A percentile compares a stretch with the other conserved stretches of the same genome.
Evolutionary conservation across 1,140 invertebrate species (phyloP).

Genomic region (Drosophila kepulauana): DNA sequence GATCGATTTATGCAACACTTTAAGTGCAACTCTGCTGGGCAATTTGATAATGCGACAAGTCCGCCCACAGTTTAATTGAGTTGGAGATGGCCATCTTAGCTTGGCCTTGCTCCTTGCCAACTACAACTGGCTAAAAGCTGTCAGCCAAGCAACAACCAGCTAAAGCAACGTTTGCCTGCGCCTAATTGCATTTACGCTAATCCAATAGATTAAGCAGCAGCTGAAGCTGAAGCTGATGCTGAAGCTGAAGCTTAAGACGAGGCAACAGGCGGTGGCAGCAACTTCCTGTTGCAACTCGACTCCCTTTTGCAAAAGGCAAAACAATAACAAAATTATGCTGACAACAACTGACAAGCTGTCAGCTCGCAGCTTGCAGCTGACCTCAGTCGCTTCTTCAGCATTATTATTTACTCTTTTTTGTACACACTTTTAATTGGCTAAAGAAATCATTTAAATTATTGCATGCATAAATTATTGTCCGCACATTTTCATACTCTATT

Average conservation of each 20-base stretch:
- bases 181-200: slow-evolving; percentile 78
- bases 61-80: slow-evolving; percentile 67
- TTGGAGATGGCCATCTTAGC: slow-evolving; percentile 34
- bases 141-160: slow-evolving; percentile 31
- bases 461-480: slow-evolving; percentile 60
- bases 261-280: slow-evolving; percentile 7
- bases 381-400: neutral
- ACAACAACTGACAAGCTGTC: slow-evolving; percentile 55
- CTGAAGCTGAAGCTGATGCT: slow-evolving; percentile 44
- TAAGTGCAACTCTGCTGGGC: slow-evolving; percentile 14
- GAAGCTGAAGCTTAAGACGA: neutral
- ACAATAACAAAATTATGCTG: slow-evolving; percentile 80
- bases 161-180: slow-evolving; percentile 54
- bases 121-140: slow-evolving; percentile 27
- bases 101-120: neutral
- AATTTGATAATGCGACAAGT: slow-evolving; percentile 52
- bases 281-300: slow-evolving; percentile 9
- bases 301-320: slow-evolving; percentile 59
- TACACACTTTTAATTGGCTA: slow-evolving; percentile 25
- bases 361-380: slow-evolving; percentile 24
- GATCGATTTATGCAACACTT: slow-evolving; percentile 9
- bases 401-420: slow-evolving; percentile 3
- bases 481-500: neutral
- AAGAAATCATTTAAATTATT: slow-evolving; percentile 46
- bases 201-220: slow-evolving; percentile 75